Evolutionary conservation across 2,888 invertebrate species (phyloP).

Genomic region (Agrochola circellaris): DNA sequence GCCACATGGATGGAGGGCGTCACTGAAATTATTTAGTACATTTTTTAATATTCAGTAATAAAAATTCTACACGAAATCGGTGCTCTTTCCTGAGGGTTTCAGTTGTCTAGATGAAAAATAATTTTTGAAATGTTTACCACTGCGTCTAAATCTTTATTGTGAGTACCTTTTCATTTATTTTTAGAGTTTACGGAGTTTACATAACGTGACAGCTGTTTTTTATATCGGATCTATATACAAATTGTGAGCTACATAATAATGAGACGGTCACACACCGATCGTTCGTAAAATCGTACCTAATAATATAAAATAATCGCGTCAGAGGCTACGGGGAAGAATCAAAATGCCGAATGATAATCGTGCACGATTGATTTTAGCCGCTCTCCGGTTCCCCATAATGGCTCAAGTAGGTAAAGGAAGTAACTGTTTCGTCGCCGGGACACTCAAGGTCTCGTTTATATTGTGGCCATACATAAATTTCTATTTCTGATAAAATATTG

Average conservation of each 20-base stretch:
- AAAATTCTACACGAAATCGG: slow-evolving; percentile 68
- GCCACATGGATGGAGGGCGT: slow-evolving; percentile 85
- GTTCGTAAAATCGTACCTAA: slow-evolving; percentile 12
- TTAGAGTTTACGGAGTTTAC: slow-evolving; percentile 89
- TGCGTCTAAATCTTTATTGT: slow-evolving; percentile 87
- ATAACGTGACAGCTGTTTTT: slow-evolving; percentile 89
- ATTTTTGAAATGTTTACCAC: slow-evolving; percentile 88
- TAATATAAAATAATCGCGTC: slow-evolving; percentile 17
- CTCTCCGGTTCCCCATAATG: slow-evolving; percentile 16
- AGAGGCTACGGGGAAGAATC: neutral
- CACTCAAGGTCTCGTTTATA: slow-evolving; percentile 56
- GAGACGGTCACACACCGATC: slow-evolving; percentile 34
- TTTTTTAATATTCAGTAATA: slow-evolving; percentile 66
- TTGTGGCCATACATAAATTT: slow-evolving; percentile 30
- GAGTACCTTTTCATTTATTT: slow-evolving; percentile 86
- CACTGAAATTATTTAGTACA: slow-evolving; percentile 70
- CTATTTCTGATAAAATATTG: slow-evolving; percentile 18
- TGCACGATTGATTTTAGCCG: slow-evolving; percentile 32
- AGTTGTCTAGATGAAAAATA: slow-evolving; percentile 80
- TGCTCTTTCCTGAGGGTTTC: slow-evolving; percentile 67
- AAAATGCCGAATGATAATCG: slow-evolving; percentile 12
- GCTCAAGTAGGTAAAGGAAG: slow-evolving; percentile 51
- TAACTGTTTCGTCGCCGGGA: slow-evolving; percentile 30
- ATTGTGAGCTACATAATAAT: slow-evolving; percentile 62
- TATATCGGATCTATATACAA: slow-evolving; percentile 78